A percentile compares a stretch with the other conserved stretches of the same genome.
phyloP scores from a whole-genome alignment of 53 echinoderm and acorn worm genomes.

The Antedon mediterranea region DNA sequence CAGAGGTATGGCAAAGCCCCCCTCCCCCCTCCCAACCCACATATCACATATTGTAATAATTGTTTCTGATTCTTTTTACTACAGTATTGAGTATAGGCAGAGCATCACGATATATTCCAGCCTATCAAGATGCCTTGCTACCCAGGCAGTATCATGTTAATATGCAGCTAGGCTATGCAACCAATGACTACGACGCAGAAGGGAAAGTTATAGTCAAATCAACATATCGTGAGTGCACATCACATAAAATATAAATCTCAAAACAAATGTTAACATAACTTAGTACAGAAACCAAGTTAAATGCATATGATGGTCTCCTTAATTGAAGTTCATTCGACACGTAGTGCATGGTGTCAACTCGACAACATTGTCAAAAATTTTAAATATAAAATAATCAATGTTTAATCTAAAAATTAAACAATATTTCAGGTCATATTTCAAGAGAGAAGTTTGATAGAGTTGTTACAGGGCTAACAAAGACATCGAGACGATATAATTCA shows the following conservation, averaged over 20 bases:
- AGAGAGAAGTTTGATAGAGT: background rate
- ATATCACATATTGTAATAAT: too few relatives aligned
- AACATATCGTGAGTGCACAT: background rate
- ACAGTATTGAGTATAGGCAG: background rate
- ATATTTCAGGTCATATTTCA: background rate
- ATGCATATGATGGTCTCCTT: too few relatives aligned
- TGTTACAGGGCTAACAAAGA: background rate
- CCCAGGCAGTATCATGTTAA: background rate
- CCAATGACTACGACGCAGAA: background rate
- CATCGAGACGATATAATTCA: background rate
- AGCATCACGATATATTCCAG: background rate
- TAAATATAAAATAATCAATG: too few relatives aligned
- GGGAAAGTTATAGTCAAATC: background rate
- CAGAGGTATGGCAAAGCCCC: too few relatives aligned
- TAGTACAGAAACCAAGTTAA: too few relatives aligned
- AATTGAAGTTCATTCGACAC: too few relatives aligned
- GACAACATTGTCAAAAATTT: too few relatives aligned
- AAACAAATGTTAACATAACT: too few relatives aligned
- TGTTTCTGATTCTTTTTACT: background rate
- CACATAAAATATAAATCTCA: too few relatives aligned
- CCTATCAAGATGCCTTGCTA: background rate
- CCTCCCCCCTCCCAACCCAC: too few relatives aligned
- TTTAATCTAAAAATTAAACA: too few relatives aligned
- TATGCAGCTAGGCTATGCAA: background rate
- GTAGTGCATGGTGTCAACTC: too few relatives aligned